Evolutionary conservation across 1,140 invertebrate species (phyloP).

Genomic region (Dysdera silvatica): DNA sequence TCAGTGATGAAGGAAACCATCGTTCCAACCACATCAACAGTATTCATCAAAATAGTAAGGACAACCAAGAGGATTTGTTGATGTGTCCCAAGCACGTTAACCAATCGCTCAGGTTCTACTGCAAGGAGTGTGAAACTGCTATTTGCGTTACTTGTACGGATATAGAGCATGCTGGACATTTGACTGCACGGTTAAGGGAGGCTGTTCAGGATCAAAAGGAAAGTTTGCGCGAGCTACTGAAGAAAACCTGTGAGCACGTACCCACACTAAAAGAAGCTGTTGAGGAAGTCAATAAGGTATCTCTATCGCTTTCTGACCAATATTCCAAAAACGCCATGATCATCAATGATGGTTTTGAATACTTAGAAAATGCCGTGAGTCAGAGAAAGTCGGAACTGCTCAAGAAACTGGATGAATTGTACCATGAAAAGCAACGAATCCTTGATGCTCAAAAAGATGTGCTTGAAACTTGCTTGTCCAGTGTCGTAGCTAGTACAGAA

Average conservation of each 20-base stretch:
- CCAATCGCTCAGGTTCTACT: conserved; percentile 49
- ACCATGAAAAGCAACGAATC: conserved; percentile 44
- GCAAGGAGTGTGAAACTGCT: conserved; percentile 51
- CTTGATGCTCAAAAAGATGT: conserved; percentile 45
- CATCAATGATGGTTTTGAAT: conserved; percentile 27
- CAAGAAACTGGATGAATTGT: conserved; percentile 44
- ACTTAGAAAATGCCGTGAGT: conserved; percentile 41
- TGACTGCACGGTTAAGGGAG: conserved; percentile 45
- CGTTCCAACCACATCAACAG: background rate
- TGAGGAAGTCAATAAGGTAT: conserved; percentile 41
- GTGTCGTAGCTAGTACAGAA: conserved; percentile 46
- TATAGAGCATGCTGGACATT: conserved; percentile 49
- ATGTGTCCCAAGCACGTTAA: conserved; percentile 44
- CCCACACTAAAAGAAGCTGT: conserved; percentile 46
- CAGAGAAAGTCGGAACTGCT: conserved; percentile 44
- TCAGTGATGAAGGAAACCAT: conserved; percentile 5
- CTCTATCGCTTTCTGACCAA: conserved; percentile 13
- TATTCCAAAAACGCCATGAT: background rate
- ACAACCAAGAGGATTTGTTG: conserved; percentile 27
- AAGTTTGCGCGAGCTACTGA: conserved; percentile 11
- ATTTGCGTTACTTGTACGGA: conserved; percentile 51
- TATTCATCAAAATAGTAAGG: conserved; percentile 14
- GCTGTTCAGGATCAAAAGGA: conserved; percentile 47
- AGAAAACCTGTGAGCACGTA: conserved; percentile 18
- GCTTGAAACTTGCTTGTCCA: conserved; percentile 44